These are phyloP conservation scores for Sminthurinus aureus DNA, from an alignment of 2,888 invertebrate genomes.

Conservation along the genomic window DNA sequence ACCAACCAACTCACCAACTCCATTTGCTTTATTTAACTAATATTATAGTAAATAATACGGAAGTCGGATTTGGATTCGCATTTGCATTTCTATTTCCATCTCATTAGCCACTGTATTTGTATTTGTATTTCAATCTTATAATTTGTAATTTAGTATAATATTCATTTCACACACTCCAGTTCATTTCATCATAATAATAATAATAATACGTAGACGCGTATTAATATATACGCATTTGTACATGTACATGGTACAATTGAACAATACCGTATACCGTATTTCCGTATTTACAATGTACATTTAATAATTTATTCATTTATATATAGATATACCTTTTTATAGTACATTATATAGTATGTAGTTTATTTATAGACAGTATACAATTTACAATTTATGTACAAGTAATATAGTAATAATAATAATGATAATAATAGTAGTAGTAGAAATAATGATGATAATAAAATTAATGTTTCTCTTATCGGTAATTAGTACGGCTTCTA, in stretches of 20 bases:
- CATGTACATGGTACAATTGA: no score
- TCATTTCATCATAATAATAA: neutral
- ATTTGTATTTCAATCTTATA: no score
- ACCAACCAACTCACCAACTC: slow-evolving; percentile 21
- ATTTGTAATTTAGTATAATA: neutral
- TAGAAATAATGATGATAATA: neutral
- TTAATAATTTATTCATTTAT: neutral
- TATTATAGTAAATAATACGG: slow-evolving; percentile 17
- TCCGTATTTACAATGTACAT: neutral
- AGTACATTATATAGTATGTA: neutral
- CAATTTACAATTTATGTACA: neutral
- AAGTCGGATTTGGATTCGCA: neutral
- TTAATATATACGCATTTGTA: no score
- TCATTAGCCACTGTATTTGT: no score
- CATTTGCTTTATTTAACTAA: slow-evolving; percentile 25
- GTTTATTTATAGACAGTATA: neutral
- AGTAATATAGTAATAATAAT: neutral
- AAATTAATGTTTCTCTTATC: neutral
- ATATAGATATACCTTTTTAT: neutral
- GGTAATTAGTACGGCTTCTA: neutral
- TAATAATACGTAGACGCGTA: neutral
- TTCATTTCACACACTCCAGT: slow-evolving; percentile 9
- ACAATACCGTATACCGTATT: no score
- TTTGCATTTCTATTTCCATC: no score
- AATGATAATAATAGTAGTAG: neutral